Percentiles rank a stretch among this genome's conserved stretches.
Conservation (phyloP, 2,888 invertebrate species). For the Drosophila nr. perissopoda region DNA sequence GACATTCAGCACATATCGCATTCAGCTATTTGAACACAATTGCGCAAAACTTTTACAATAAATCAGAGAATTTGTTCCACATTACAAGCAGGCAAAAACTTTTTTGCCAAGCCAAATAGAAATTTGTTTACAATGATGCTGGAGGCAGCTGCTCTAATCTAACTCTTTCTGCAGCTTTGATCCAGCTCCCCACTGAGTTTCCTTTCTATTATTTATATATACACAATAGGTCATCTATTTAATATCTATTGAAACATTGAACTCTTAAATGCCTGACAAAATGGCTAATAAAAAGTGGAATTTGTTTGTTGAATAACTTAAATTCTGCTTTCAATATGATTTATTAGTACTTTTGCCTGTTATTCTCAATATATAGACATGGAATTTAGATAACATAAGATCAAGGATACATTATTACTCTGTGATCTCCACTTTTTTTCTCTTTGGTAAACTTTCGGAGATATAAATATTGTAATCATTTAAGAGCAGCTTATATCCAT, state of each 20-base stretch:
- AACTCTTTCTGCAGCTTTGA: conserved; percentile 17
- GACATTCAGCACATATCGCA: conserved; percentile 56
- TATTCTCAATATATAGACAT: neutral
- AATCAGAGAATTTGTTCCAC: conserved; percentile 66
- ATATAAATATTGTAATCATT: conserved; percentile 9
- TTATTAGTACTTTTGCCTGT: neutral
- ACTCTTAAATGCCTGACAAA: neutral
- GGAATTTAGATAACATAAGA: neutral
- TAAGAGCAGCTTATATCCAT: conserved; percentile 15
- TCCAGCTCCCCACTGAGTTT: neutral
- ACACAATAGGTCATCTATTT: neutral
- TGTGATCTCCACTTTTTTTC: too few relatives aligned
- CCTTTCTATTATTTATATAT: neutral
- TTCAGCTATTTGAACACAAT: conserved; percentile 56
- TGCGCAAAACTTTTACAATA: conserved; percentile 67
- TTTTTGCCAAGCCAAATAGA: conserved; percentile 56
- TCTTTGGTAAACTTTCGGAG: too few relatives aligned
- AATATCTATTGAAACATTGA: neutral
- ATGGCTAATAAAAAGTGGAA: neutral
- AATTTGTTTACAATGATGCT: conserved; percentile 64
- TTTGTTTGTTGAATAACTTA: neutral
- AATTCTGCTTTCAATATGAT: neutral
- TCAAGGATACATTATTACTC: neutral
- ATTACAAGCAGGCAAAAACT: conserved; percentile 51
- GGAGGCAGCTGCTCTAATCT: conserved; percentile 26